Conservation (phyloP, 1,140 invertebrate genomes). For the Nephila pilipes region DNA sequence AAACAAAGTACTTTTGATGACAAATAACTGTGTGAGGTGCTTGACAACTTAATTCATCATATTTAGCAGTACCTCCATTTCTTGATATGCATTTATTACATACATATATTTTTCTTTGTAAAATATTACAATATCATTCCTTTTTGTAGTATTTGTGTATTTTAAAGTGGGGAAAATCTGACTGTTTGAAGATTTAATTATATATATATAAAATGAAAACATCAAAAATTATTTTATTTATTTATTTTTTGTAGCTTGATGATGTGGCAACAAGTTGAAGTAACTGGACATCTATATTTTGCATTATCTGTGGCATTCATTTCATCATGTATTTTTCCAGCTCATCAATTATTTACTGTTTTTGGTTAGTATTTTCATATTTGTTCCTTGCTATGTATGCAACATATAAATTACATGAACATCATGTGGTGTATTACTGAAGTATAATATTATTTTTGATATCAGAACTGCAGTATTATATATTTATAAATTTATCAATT, state of each 20-base stretch:
- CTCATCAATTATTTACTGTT: conserved; percentile 79
- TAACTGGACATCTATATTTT: conserved; percentile 80
- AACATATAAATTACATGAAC: no score
- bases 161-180: not conserved
- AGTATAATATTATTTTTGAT: no score
- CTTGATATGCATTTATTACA: no score
- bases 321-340: conserved; percentile 79
- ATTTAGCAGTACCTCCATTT: no score
- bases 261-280: conserved; percentile 80
- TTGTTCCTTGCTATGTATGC: no score
- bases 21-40: no score
- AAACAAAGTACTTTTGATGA: no score
- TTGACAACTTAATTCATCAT: no score
- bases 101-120: not conserved
- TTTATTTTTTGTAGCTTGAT: conserved; percentile 79
- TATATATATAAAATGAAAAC: not conserved
- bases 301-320: conserved; percentile 79
- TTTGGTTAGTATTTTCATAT: conserved; percentile 31
- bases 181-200: not conserved
- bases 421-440: no score
- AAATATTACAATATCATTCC: not conserved
- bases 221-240: conserved; percentile 70
- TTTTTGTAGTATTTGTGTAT: not conserved
- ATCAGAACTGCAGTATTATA: no score
- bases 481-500: no score